Evolutionary conservation across 2,797 vertebrate species (phyloP), one percentile per base, ranked within the genome.

Genomic region (Valencia hispanica): DNA sequence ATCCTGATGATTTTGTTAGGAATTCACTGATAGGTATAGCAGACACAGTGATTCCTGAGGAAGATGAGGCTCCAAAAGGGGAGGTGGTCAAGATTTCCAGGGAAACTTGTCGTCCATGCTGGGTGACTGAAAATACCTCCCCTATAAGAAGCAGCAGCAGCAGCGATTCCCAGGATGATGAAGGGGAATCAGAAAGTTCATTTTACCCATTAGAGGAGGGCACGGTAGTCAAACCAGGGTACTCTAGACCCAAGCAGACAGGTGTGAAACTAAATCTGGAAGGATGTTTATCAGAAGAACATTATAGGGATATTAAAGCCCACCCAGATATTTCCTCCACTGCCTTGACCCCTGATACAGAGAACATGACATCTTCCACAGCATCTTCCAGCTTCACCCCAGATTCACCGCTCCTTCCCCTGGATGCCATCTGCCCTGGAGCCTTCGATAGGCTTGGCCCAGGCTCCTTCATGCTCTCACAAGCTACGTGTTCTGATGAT

Each of bases 401-500:
- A n/a, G 90, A 95, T 75, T 93, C 94, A 9, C 93, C 92, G 25
- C 86, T 94, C 72, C 88, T 93, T 51, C 92, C 93, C 20, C 83
- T 95, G n/a, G 94, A 94, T 75, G 94, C 93, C 30, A 93, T 94
- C 85, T 95, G 94, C 53, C 88, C 95, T 15, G 96, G 94, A 82
- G 88, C 86, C 9, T 95, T 93, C 81, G 95, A 91, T 39, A 81
- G 89, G 51, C 90, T 95, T 12, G 88, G 87, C 15, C 84, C 89
- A 2, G 75, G 84, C 79, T 91, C 93, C 63, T 95, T 93, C 70
- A 78, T 95, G 22, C 85, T 96, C 27, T 93, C 94, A 39, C 94
- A 94, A 57, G 87, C 93, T 41, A 89, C 90, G 48, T 93, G 91
- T 79, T 84, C 86, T 71, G 88, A 95, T 78, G 95, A 95, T 72